Conservation (phyloP, 2,113 vertebrate genomes). For the Procapra przewalskii region DNA sequence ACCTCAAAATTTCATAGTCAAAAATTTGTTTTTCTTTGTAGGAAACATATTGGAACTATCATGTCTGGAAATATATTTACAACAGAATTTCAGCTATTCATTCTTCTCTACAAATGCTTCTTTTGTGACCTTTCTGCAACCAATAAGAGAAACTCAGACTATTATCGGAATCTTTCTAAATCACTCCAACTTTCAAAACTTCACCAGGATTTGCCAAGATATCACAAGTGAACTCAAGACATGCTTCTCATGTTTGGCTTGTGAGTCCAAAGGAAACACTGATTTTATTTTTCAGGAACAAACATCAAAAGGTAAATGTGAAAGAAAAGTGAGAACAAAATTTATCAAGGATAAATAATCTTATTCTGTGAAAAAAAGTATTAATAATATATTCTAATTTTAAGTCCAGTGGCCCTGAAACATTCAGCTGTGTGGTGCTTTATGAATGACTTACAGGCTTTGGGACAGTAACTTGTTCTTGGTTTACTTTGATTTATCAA, state of each 20-base stretch:
- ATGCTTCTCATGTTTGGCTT: constrained; percentile 30
- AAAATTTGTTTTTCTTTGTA: constrained; percentile 43
- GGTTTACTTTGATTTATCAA: background rate
- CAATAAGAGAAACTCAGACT: constrained; percentile 46
- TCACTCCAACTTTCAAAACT: constrained; percentile 62
- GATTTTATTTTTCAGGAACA: constrained; percentile 52
- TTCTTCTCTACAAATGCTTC: constrained; percentile 73
- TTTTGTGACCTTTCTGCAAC: constrained; percentile 62
- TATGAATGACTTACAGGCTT: background rate
- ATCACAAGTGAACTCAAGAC: constrained; percentile 29
- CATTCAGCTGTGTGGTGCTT: background rate
- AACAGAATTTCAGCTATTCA: constrained; percentile 62
- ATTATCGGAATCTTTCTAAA: constrained; percentile 67
- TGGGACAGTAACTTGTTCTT: background rate
- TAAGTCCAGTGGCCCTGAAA: background rate
- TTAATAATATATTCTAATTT: background rate
- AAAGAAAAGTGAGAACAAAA: constrained; percentile 49
- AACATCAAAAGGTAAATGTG: constrained; percentile 49
- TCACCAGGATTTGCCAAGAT: constrained; percentile 46
- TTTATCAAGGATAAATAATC: background rate
- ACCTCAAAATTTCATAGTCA: background rate
- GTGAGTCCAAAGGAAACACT: constrained; percentile 49
- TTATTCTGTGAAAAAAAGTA: background rate
- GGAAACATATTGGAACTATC: constrained; percentile 71
- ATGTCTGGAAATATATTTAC: constrained; percentile 72